Evolutionary conservation across 2,113 vertebrate species (phyloP).

Genomic region (Anhinga rufa): DNA sequence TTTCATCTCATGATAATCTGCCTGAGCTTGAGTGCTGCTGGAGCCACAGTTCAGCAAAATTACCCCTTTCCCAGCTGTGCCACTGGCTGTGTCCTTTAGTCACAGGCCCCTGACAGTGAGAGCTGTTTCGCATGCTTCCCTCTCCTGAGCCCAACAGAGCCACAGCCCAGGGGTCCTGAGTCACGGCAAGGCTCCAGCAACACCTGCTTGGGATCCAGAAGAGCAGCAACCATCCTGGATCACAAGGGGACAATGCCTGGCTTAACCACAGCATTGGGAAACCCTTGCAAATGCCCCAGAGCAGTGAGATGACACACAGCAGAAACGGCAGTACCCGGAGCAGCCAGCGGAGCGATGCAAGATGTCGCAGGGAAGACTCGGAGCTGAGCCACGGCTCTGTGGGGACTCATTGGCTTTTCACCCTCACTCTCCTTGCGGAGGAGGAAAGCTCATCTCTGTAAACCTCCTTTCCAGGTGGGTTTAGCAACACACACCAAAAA

Average conservation of each 20-base stretch:
- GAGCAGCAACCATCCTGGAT: not conserved
- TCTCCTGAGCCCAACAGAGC: not conserved
- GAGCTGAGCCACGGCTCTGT: not conserved
- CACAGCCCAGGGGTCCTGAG: rapidly evolving
- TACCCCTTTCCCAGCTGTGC: not conserved
- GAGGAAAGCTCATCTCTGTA: not conserved
- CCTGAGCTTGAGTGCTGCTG: rapidly evolving
- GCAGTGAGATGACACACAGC: not conserved
- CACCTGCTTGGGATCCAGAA: not conserved
- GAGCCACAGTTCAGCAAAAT: not conserved
- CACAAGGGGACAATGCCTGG: not conserved
- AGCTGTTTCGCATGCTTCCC: not conserved
- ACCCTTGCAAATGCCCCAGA: not conserved
- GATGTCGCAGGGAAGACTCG: rapidly evolving
- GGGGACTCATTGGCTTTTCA: not conserved
- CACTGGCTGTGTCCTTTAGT: not conserved
- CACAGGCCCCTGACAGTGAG: rapidly evolving
- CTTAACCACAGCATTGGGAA: not conserved
- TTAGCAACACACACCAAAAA: not conserved
- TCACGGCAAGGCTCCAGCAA: not conserved
- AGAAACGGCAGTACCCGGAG: rapidly evolving
- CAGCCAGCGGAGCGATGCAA: rapidly evolving
- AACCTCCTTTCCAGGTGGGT: not conserved
- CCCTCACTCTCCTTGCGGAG: rapidly evolving
- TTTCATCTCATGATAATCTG: not conserved